Conservation (phyloP, 2,888 invertebrate species). For the Epiperipatus broadwayi region DNA sequence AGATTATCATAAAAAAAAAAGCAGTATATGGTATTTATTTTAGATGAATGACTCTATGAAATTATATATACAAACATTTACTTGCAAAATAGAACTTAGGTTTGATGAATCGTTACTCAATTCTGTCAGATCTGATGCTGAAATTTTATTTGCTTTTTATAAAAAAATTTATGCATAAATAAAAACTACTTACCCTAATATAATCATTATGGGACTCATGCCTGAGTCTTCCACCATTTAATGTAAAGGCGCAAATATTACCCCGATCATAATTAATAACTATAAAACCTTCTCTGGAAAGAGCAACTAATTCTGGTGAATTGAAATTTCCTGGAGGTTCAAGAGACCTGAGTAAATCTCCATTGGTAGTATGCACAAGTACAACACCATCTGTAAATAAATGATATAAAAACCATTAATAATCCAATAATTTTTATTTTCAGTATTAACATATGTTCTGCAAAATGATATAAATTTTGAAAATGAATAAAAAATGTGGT, state of each 20-base stretch:
- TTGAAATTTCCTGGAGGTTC: constrained; percentile 54
- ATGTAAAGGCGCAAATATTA: constrained; percentile 77
- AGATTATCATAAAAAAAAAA: too few relatives aligned
- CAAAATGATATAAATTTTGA: too few relatives aligned
- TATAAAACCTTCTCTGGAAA: constrained; percentile 89
- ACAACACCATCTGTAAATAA: constrained; percentile 64
- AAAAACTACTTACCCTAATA: constrained; percentile 54
- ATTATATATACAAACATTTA: too few relatives aligned
- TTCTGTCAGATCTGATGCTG: too few relatives aligned
- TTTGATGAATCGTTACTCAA: too few relatives aligned
- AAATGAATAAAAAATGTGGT: too few relatives aligned
- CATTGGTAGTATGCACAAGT: constrained; percentile 90
- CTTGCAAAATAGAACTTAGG: too few relatives aligned
- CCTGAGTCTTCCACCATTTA: constrained; percentile 72
- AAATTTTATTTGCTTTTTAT: constrained; percentile 5
- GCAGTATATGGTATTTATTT: too few relatives aligned
- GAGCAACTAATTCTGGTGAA: constrained; percentile 65
- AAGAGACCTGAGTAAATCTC: constrained; percentile 78
- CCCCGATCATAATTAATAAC: constrained; percentile 82
- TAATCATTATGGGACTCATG: constrained; percentile 84
- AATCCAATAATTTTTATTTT: constrained; percentile 1
- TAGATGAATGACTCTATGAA: too few relatives aligned
- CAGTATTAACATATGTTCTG: background rate
- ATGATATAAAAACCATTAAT: constrained; percentile 12
- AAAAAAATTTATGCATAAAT: background rate